Evolutionary conservation across 2,888 invertebrate species (phyloP).

Genomic region (Mesochorus sp.): DNA sequence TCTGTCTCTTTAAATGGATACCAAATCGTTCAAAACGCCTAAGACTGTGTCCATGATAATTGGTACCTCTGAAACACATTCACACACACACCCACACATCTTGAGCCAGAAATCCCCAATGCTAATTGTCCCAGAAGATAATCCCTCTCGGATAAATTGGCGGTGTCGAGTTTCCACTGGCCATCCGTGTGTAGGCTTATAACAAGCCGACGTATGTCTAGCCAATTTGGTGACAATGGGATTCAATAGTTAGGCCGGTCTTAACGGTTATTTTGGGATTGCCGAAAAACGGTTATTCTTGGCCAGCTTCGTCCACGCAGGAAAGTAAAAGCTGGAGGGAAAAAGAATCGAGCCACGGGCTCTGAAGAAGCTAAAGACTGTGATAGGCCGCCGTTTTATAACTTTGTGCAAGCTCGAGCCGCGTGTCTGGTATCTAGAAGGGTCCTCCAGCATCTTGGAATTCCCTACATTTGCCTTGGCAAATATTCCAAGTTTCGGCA

Average conservation of each 20-base stretch:
- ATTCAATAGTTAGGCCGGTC: background rate
- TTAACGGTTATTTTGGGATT: slow-evolving; percentile 25
- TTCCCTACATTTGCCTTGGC: slow-evolving; percentile 38
- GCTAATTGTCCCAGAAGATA: slow-evolving; percentile 31
- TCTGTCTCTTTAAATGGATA: no score
- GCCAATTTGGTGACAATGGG: slow-evolving; percentile 31
- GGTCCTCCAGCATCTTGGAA: slow-evolving; percentile 17
- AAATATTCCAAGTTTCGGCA: slow-evolving; percentile 61
- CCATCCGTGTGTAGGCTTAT: slow-evolving; percentile 3
- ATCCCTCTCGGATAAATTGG: slow-evolving; percentile 3
- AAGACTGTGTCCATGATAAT: no score
- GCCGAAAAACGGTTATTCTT: slow-evolving; percentile 50
- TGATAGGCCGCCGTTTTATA: slow-evolving; percentile 5
- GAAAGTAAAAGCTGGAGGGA: no score
- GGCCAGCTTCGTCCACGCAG: no score
- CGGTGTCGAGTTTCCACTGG: slow-evolving; percentile 14
- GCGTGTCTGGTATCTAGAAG: background rate
- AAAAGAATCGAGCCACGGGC: slow-evolving; percentile 25
- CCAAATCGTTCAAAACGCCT: no score
- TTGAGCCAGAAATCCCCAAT: background rate
- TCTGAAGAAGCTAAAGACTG: background rate
- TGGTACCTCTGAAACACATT: background rate
- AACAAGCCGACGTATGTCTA: slow-evolving; percentile 12
- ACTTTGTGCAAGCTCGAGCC: slow-evolving; percentile 21
- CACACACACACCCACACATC: background rate